A percentile compares a stretch with the other conserved stretches of the same genome.
phyloP scores from a whole-genome alignment of 2,113 vertebrate genomes.

The Eurystomus gularis region DNA sequence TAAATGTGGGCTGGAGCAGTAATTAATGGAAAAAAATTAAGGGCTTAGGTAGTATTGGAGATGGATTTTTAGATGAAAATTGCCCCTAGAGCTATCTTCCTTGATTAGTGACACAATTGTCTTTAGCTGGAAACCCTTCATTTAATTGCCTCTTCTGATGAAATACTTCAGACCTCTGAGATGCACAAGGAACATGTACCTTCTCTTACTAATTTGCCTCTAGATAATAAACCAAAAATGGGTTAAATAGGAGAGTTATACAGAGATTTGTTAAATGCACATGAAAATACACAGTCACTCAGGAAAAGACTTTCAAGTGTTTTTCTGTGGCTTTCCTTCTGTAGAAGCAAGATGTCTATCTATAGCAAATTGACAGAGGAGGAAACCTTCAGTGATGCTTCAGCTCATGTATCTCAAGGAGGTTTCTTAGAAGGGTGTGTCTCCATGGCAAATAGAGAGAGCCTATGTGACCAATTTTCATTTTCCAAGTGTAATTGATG shows the following conservation, averaged over 20 bases:
- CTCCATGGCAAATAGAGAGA: background rate
- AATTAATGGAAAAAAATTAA: background rate
- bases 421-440: background rate
- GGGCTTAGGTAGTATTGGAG: background rate
- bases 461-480: background rate
- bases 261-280: background rate
- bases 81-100: background rate
- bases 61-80: background rate
- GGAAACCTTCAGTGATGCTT: background rate
- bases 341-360: rapidly evolving
- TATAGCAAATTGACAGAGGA: background rate
- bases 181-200: rapidly evolving
- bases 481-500: background rate
- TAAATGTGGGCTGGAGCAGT: background rate
- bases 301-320: background rate
- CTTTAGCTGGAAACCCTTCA: background rate
- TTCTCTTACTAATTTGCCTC: background rate
- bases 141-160: background rate
- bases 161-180: background rate
- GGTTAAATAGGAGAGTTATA: background rate
- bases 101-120: background rate
- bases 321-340: background rate
- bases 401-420: background rate
- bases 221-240: background rate
- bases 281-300: background rate